Evolutionary conservation across 2,797 vertebrate species (phyloP).

Genomic region (Nyctibius grandis): DNA sequence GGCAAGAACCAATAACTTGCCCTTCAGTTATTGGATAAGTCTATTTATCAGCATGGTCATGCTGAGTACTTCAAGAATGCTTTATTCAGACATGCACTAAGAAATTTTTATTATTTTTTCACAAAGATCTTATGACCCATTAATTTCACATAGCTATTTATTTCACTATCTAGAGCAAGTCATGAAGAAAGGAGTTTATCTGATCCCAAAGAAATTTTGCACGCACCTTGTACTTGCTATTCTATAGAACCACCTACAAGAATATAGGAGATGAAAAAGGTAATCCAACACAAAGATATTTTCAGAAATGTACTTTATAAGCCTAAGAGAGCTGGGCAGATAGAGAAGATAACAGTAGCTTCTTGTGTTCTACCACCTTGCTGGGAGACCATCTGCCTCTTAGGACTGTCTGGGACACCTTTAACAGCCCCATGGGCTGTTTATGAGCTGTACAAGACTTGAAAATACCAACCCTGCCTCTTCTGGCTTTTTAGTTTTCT

Average conservation of each 20-base stretch:
- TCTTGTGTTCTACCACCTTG: not conserved
- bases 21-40: not conserved
- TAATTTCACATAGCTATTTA: not conserved
- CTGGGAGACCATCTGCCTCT: not conserved
- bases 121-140: not conserved
- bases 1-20: constrained; percentile 18
- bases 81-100: not conserved
- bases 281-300: not conserved
- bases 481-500: not conserved
- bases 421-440: not conserved
- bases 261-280: not conserved
- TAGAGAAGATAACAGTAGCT: not conserved
- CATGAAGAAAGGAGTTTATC: not conserved
- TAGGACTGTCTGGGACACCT: not conserved
- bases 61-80: not conserved
- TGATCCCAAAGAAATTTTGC: not conserved
- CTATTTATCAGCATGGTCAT: constrained; percentile 14
- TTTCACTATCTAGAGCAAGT: not conserved
- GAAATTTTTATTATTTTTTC: not conserved
- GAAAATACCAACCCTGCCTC: not conserved
- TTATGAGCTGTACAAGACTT: not conserved
- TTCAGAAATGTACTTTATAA: not conserved
- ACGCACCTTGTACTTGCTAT: not conserved
- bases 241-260: not conserved
- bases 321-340: not conserved